Evolutionary conservation across 2,888 invertebrate species (phyloP).

Genomic region (Poecilus cupreus): DNA sequence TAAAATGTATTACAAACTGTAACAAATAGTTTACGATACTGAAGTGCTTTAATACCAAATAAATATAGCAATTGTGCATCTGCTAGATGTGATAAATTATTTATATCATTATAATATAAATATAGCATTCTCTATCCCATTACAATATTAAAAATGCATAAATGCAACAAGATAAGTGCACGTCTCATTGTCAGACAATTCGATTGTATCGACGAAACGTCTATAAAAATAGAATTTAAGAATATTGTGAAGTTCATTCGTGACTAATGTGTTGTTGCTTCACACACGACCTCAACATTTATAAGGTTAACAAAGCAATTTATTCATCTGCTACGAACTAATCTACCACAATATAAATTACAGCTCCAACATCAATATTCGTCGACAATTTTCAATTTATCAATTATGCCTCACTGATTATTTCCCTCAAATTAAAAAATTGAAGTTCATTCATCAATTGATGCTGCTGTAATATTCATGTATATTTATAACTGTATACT

Average conservation of each 20-base stretch:
- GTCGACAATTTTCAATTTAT: not conserved
- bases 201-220: too few species aligned
- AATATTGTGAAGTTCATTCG: not conserved
- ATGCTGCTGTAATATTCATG: not conserved
- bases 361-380: not conserved
- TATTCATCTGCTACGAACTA: not conserved
- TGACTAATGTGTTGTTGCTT: not conserved
- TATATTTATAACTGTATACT: not conserved
- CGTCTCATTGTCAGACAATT: too few species aligned
- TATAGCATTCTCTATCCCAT: too few species aligned
- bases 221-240: not conserved
- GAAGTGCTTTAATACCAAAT: too few species aligned
- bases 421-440: conserved; percentile 4
- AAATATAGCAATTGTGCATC: too few species aligned
- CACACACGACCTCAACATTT: not conserved
- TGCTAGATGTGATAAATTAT: too few species aligned
- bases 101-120: too few species aligned
- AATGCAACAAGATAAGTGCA: too few species aligned
- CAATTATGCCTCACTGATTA: not conserved
- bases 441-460: not conserved
- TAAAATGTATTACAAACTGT: too few species aligned
- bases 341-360: not conserved
- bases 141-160: too few species aligned
- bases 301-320: conserved; percentile 26
- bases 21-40: too few species aligned